Percentiles rank a stretch among this genome's conserved stretches.
phyloP scores from a whole-genome alignment of 2,797 vertebrate species.

The Chiloscyllium punctatum region DNA sequence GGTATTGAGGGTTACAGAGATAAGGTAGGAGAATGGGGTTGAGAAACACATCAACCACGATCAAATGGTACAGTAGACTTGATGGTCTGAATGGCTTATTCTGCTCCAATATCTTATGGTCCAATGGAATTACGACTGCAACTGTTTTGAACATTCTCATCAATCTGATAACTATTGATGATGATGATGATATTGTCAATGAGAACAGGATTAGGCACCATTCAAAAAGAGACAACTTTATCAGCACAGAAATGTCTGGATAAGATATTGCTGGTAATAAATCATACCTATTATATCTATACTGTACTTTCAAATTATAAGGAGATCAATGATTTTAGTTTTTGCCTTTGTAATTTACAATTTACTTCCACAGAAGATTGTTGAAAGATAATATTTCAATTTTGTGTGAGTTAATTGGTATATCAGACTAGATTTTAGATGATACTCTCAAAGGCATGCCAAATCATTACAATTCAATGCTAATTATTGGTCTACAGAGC shows the following conservation, averaged over 20 bases:
- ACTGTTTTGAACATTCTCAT: background rate
- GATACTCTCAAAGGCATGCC: background rate
- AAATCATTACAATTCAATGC: background rate
- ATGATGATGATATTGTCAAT: too few relatives aligned
- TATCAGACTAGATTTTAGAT: background rate
- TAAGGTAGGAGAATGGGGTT: too few relatives aligned
- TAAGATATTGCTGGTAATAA: background rate
- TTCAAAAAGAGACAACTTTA: background rate
- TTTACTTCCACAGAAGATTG: background rate
- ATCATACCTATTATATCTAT: background rate
- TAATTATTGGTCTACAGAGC: background rate
- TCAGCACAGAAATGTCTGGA: background rate
- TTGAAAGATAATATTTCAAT: background rate
- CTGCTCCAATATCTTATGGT: too few relatives aligned
- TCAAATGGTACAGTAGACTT: too few relatives aligned
- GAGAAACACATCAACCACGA: too few relatives aligned
- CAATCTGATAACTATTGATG: background rate
- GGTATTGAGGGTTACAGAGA: too few relatives aligned
- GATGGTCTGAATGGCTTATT: too few relatives aligned
- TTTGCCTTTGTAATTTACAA: background rate
- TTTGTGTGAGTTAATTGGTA: background rate
- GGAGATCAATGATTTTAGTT: background rate
- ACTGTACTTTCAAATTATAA: background rate
- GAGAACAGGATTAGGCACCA: background rate
- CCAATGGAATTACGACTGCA: too few relatives aligned